These are phyloP conservation scores for Danionella cerebrum DNA, from an alignment of 2,113 vertebrate genomes.

Conservation along the genomic window DNA sequence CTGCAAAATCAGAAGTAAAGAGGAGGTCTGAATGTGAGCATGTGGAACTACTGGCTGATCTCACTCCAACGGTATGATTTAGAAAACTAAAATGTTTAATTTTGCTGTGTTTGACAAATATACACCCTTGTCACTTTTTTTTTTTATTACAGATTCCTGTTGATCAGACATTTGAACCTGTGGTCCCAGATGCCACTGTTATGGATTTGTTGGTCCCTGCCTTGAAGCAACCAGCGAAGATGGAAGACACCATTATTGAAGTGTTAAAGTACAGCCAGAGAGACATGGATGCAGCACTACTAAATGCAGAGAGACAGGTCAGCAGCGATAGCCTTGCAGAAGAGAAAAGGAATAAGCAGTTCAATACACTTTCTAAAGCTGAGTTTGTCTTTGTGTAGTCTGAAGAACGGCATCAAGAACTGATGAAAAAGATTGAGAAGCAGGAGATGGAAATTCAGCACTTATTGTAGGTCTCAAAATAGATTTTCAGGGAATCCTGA, in stretches of 20 bases:
- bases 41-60: slow-evolving; percentile 62
- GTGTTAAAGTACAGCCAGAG: slow-evolving; percentile 83
- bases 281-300: slow-evolving; percentile 79
- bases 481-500: too few relatives aligned
- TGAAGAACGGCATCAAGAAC: slow-evolving; percentile 53
- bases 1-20: slow-evolving; percentile 13
- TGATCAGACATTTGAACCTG: slow-evolving; percentile 33
- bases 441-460: slow-evolving; percentile 64
- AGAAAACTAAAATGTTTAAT: too few relatives aligned
- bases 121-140: too few relatives aligned
- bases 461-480: slow-evolving; percentile 72
- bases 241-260: slow-evolving; percentile 76
- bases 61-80: slow-evolving; percentile 59
- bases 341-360: neutral
- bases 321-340: neutral
- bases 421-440: slow-evolving; percentile 60
- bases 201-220: slow-evolving; percentile 43
- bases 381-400: slow-evolving; percentile 55
- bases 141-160: too few relatives aligned
- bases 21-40: slow-evolving; percentile 49
- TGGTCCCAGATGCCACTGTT: slow-evolving; percentile 35
- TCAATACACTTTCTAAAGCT: neutral
- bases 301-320: slow-evolving; percentile 60
- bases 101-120: too few relatives aligned
- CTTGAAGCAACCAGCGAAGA: slow-evolving; percentile 41